Base-by-base conservation (phyloP, 2,888 invertebrate species). In the Sepioteuthis lessoniana region DNA sequence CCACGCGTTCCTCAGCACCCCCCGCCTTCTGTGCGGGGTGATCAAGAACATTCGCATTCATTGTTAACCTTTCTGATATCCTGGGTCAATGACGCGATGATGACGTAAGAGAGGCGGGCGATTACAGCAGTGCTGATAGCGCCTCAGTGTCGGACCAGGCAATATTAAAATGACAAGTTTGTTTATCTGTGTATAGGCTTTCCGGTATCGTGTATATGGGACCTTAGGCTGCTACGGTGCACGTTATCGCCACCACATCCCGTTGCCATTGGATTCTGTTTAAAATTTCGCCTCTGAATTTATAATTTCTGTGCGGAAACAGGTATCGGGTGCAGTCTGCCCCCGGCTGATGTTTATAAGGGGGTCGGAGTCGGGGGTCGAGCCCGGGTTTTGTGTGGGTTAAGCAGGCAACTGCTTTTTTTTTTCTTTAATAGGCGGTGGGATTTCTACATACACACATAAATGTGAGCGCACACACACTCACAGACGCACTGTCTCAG, bases 11-110 rank as follows among this genome's bases (percentile, higher is more conserved):
- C 76, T 76, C 35, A n/a, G 76, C 76, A 35, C 10, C 76, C 76
- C 76, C 76, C 76, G n/a, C 76, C 35, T 76, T n/a, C 16, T n/a
- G n/a, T 76, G 76, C 76, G 76, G 76, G 76, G 76, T 76, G 76
- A 76, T 76, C 76, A 76, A 76, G 76, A 76, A 76, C 76, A 76
- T 76, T 76, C 76, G 76, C 76, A 76, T 76, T 76, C 76, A 76
- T 76, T 76, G 76, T 76, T 76, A 76, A 76, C 76, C 76, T 76
- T 76, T 76, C 76, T 76, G 76, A 76, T 76, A 76, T 76, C 76
- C 76, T 76, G 76, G 76, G 76, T 76, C 76, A 76, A 35, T 76
- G 76, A 76, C 76, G 76, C 76, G n/a, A 76, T 76, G 76, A 76
- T 76, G 76, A 76, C 76, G 76, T 76, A 76, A 76, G 76, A 76